phyloP scores from a whole-genome alignment of 2,888 invertebrate species.

The Aphodius sticticus region DNA sequence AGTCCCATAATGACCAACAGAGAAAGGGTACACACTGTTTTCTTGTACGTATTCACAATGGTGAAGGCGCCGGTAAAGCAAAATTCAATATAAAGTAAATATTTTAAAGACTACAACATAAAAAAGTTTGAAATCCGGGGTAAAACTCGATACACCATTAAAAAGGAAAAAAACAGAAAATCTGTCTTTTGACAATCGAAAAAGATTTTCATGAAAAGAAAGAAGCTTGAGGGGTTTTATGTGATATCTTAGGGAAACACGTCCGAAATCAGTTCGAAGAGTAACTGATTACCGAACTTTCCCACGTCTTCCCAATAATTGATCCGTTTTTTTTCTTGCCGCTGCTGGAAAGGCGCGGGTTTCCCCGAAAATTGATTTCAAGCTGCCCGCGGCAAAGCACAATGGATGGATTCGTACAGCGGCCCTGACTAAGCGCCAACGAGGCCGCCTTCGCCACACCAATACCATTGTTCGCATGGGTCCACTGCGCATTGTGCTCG shows the following conservation, averaged over 20 bases:
- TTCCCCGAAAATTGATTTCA: background rate
- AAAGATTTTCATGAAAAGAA: no score
- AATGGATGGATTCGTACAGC: constrained; percentile 16
- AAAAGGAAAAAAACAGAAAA: no score
- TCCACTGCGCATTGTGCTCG: constrained; percentile 42
- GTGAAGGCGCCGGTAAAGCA: no score
- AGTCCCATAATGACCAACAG: no score
- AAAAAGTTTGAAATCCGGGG: no score
- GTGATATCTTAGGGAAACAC: background rate
- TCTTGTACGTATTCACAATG: no score
- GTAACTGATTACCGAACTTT: constrained; percentile 4
- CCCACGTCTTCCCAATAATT: background rate
- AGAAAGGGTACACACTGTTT: no score
- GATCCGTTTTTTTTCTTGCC: background rate
- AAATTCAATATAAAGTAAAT: no score
- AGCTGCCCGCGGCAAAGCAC: background rate
- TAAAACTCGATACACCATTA: no score
- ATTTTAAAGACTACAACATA: no score
- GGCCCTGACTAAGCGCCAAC: background rate
- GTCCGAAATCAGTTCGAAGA: background rate
- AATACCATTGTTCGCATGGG: constrained; percentile 32
- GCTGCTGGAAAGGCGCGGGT: background rate
- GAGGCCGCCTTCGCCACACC: background rate
- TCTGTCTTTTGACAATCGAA: no score
- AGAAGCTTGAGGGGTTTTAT: background rate